Evolutionary conservation across 2,888 invertebrate genomes (phyloP), one percentile per base, ranked within the genome.

Genomic region (Mantis religiosa): DNA sequence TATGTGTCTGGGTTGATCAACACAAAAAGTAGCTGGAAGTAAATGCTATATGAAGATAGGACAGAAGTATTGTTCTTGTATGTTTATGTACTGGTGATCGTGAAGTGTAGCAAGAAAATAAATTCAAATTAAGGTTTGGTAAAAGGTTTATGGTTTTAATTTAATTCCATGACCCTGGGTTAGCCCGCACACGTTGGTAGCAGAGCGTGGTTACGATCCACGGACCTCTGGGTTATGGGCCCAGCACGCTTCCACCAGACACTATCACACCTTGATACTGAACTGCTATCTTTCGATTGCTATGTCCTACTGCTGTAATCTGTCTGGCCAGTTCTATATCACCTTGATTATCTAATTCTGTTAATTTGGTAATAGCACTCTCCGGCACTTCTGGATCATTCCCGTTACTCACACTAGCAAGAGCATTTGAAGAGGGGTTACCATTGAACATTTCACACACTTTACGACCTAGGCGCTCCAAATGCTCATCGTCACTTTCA

Each of bases 401-500:
- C 12, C 89, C 89, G 54, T 91, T 90, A 25, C 47, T 34, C 41
- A 84, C 89, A 25, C 87, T 84, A 20, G 47, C 88, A 47, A 83
- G 83, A 20, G 87, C 34, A 84, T 83, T 83, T 41, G 87, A 81
- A 41, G 86, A 30, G 82, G 85, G 93, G 92, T 95, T 95, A 82
- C 94, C 94, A 90, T 94, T 94, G 71, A 95, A 93, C 90, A 95
- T 94, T 91, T 95, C 95, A 90, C 94, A 95, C 83, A 96, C 95
- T 92, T 96, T 95, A 88, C 96, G 94, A 12, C 95, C 95, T 47
- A 96, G 93, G 4, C 95, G 95, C 91, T 96, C 96, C 27, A 96
- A 94, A 92, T 96, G 94, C 91, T 96, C 96, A 91, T 96, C 96
- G 91, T 96, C 96, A 91, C 96, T 95, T 89, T 94, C 95, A 87